These are phyloP conservation scores for Lacerta agilis DNA, from an alignment of 2,797 vertebrate species.

Conservation along the genomic window DNA sequence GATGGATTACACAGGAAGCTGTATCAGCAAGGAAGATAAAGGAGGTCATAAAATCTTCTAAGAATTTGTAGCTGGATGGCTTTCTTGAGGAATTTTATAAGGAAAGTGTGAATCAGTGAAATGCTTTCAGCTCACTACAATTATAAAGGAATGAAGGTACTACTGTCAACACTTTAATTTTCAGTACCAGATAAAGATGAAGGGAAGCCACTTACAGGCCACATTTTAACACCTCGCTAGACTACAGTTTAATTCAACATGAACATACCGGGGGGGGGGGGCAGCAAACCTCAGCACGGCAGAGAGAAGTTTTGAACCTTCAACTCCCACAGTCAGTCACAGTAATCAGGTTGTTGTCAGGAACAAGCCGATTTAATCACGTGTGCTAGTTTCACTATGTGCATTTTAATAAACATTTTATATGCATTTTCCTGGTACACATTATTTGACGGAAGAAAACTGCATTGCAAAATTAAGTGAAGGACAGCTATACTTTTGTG, in stretches of 20 bases:
- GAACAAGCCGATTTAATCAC: no score
- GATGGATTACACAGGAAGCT: slow-evolving; percentile 18
- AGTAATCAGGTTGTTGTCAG: no score
- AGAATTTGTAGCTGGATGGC: neutral
- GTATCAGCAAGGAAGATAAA: slow-evolving; percentile 26
- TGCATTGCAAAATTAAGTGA: no score
- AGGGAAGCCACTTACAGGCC: neutral
- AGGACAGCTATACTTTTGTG: no score
- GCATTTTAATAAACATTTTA: no score
- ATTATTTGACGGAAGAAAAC: no score
- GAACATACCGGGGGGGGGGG: neutral
- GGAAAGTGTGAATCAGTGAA: slow-evolving; percentile 31
- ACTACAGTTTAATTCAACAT: neutral
- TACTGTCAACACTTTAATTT: slow-evolving; percentile 46
- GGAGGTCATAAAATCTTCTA: slow-evolving; percentile 30
- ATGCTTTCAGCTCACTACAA: slow-evolving; percentile 14
- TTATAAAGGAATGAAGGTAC: neutral
- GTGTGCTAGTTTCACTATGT: no score
- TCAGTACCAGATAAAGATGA: slow-evolving; percentile 57
- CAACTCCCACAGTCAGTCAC: neutral
- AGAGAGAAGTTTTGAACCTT: neutral
- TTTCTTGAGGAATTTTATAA: slow-evolving; percentile 41
- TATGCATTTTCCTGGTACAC: no score
- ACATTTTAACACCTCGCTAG: neutral
- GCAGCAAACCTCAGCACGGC: no score